Evolutionary conservation across 2,797 vertebrate species (phyloP).

Genomic region (Cryptoprocta ferox): DNA sequence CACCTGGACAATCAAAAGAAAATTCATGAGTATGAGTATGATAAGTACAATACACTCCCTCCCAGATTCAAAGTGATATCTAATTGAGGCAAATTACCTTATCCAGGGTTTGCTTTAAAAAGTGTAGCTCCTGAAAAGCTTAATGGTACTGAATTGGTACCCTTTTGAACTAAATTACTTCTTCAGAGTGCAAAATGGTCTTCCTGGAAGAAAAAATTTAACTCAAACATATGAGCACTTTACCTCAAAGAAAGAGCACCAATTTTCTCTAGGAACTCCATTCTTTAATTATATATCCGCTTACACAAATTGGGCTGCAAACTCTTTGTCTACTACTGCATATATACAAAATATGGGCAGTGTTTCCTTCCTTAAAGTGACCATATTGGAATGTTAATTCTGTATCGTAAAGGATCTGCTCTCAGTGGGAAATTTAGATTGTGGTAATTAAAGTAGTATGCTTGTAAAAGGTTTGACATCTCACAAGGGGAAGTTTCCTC

Average conservation of each 20-base stretch:
- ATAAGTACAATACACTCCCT: conserved; percentile 66
- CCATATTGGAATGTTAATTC: conserved; percentile 31
- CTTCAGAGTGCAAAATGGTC: conserved; percentile 70
- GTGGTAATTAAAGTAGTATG: background rate
- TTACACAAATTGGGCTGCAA: background rate
- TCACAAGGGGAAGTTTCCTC: background rate
- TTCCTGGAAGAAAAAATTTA: conserved; percentile 74
- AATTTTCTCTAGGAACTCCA: conserved; percentile 35
- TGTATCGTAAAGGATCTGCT: background rate
- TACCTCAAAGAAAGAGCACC: conserved; percentile 60
- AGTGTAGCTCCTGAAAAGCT: conserved; percentile 61
- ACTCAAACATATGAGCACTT: conserved; percentile 59
- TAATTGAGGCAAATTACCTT: conserved; percentile 76
- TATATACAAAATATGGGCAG: background rate
- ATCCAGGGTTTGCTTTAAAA: conserved; percentile 67
- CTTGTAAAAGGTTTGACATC: conserved; percentile 4
- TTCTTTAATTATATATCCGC: background rate
- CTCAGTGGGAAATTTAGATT: background rate
- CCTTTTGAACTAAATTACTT: conserved; percentile 75
- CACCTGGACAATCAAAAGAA: conserved; percentile 70
- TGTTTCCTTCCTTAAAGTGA: conserved; percentile 20
- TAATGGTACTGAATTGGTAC: conserved; percentile 73
- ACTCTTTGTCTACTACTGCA: background rate
- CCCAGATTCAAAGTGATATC: conserved; percentile 68
- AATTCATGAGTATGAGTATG: conserved; percentile 70